Base-by-base conservation (phyloP, 2,888 invertebrate species). In the Drosophila subquinaria region DNA sequence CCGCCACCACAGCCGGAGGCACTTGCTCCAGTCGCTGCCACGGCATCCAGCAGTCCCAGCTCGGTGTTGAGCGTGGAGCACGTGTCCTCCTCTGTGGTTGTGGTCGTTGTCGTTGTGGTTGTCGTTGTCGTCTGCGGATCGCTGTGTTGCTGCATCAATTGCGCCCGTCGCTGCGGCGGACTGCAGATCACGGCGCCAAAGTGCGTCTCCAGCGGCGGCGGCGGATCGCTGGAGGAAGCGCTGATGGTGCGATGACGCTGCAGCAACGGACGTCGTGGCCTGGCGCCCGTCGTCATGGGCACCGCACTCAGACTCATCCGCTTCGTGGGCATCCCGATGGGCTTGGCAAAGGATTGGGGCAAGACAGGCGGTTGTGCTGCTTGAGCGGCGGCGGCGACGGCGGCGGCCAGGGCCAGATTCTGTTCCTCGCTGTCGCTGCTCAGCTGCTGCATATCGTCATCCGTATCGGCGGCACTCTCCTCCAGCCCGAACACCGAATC, bases 361-460 rank as follows among this genome's bases (percentile, higher is more conserved):
- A 45, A 40, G 4, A 51, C 11, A 9, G 47, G 36, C 20, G 59
- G 55, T 4, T 62, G 65, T n/a, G 51, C 47, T 27, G 47, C 43
- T 20, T 60, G 66, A 0, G 75, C 75, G 10, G 61, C 68, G 0
- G 76, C 30, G 8, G 30, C 68, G 0, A 75, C 30, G 0, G 30
- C 75, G 9, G 61, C 68, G 0, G 76, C 69, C 35, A 64, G 52
- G 13, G 61, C 65, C n/a, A 81, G 76, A 40, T 63, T 57, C 51
- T 84, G 84, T 67, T 95, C 95, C 79, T 96, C 96, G 88, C 96
- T 97, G 90, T 97, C 97, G 42, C 97, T 97, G 69, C 96, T 96
- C 90, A 97, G 96, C 87, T 96, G 96, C 88, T 96, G 96, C 83
- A 97, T 95, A 89, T 97, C 97, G 89, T 97, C 96, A 90, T 97